Percentiles rank a stretch among this genome's conserved stretches.
Evolutionary conservation across 2,888 invertebrate genomes (phyloP).

Genomic region (Seladonia tumulorum): DNA sequence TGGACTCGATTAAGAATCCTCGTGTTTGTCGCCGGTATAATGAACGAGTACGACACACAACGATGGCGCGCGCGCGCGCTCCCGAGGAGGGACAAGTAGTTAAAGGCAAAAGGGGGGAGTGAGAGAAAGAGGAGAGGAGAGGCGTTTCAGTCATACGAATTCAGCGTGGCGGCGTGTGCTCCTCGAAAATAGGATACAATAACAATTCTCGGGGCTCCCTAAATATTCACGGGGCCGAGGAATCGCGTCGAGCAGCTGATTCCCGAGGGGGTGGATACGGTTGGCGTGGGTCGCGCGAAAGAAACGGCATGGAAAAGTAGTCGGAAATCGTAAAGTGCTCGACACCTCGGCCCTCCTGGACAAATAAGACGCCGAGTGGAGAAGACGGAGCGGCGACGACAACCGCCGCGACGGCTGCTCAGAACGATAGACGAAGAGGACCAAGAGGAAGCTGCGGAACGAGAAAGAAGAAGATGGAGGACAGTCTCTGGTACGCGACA

Average conservation of each 20-base stretch:
- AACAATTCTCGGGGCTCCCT: conserved; percentile 25
- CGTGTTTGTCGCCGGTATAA: conserved; percentile 2
- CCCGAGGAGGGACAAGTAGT: background rate
- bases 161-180: background rate
- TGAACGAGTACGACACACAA: background rate
- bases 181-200: conserved; percentile 16
- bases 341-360: conserved; percentile 82
- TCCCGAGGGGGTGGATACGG: conserved; percentile 29
- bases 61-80: background rate
- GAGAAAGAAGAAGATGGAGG: background rate
- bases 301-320: conserved; percentile 76
- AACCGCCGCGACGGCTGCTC: conserved; percentile 48
- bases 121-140: background rate
- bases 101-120: background rate
- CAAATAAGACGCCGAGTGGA: conserved; percentile 80
- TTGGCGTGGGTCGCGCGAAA: conserved; percentile 52
- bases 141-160: conserved; percentile 11
- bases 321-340: conserved; percentile 83
- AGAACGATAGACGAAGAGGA: background rate
- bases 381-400: conserved; percentile 66
- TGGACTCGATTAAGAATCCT: conserved; percentile 12
- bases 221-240: conserved; percentile 21
- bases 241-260: conserved; percentile 34
- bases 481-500: background rate
- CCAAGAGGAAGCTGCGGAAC: background rate